Percentiles rank a stretch among this genome's conserved stretches.
phyloP scores from a whole-genome alignment of 2,797 vertebrate species.

The Loris lydekkerianus region DNA sequence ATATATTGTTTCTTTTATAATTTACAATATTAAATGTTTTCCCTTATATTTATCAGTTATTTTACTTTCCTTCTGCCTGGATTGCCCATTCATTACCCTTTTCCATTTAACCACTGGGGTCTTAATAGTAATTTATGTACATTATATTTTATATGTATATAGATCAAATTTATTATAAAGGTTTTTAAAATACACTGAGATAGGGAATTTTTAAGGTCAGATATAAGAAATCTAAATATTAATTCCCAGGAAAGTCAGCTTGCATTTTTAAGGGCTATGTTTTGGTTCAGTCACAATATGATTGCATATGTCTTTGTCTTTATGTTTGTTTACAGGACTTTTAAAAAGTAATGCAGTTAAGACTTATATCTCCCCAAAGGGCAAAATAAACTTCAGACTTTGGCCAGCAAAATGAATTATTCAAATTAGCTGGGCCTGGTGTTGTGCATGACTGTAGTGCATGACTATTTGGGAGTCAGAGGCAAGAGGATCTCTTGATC shows the following conservation, averaged over 20 bases:
- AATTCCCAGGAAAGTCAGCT: neutral
- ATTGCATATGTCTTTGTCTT: slow-evolving; percentile 29
- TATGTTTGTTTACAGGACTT: neutral
- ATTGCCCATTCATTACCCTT: neutral
- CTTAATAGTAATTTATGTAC: neutral
- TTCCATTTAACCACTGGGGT: neutral
- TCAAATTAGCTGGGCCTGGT: neutral
- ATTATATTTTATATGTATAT: slow-evolving; percentile 8
- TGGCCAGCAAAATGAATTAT: neutral
- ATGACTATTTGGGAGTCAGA: too few relatives aligned
- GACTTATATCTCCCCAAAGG: neutral
- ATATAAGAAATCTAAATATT: neutral
- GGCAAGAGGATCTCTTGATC: too few relatives aligned
- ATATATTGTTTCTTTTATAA: neutral
- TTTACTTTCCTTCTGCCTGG: slow-evolving; percentile 10
- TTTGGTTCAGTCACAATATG: neutral
- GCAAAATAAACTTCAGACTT: neutral
- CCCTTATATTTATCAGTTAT: neutral
- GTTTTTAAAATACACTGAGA: neutral
- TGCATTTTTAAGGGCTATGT: neutral
- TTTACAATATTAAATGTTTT: neutral
- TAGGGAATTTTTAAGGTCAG: slow-evolving; percentile 12
- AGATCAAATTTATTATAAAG: neutral
- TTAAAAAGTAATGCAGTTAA: neutral
- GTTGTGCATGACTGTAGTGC: too few relatives aligned